Conservation (phyloP, 2,888 invertebrate genomes). For the Hirudinaria manillensis region DNA sequence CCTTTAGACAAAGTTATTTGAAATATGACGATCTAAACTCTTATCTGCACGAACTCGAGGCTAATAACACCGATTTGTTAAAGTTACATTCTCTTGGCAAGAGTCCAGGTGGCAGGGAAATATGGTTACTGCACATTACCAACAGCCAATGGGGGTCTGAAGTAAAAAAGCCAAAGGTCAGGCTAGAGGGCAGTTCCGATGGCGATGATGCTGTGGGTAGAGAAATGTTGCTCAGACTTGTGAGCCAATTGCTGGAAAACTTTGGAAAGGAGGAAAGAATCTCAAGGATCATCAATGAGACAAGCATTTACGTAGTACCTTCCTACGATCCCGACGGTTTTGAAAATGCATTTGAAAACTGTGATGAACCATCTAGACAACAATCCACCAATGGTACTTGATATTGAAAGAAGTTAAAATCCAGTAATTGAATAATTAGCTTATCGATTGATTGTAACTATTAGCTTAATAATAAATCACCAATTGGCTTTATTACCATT, state of each 20-base stretch:
- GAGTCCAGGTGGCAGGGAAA: slow-evolving; percentile 41
- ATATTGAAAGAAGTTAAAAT: too few species aligned
- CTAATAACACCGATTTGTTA: slow-evolving; percentile 43
- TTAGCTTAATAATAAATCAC: too few species aligned
- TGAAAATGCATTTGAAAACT: slow-evolving; percentile 35
- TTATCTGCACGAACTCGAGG: slow-evolving; percentile 42
- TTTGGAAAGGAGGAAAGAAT: slow-evolving; percentile 44
- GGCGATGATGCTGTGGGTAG: slow-evolving; percentile 64
- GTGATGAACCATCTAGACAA: neutral
- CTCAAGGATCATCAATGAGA: slow-evolving; percentile 45
- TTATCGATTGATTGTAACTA: too few species aligned
- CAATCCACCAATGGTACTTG: neutral
- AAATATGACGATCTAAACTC: slow-evolving; percentile 43
- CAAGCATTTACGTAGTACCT: slow-evolving; percentile 50
- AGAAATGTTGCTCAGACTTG: slow-evolving; percentile 69
- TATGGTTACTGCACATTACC: slow-evolving; percentile 80
- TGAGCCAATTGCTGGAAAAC: slow-evolving; percentile 44
- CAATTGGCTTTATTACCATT: too few species aligned
- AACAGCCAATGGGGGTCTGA: slow-evolving; percentile 38
- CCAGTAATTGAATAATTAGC: too few species aligned
- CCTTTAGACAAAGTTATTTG: slow-evolving; percentile 39
- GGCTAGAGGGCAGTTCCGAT: slow-evolving; percentile 52
- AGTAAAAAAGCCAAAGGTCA: slow-evolving; percentile 41
- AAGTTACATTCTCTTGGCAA: slow-evolving; percentile 47
- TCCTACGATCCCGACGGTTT: slow-evolving; percentile 54